Evolutionary conservation across 2,113 vertebrate species (phyloP).

Genomic region (Todiramphus saurophagus): DNA sequence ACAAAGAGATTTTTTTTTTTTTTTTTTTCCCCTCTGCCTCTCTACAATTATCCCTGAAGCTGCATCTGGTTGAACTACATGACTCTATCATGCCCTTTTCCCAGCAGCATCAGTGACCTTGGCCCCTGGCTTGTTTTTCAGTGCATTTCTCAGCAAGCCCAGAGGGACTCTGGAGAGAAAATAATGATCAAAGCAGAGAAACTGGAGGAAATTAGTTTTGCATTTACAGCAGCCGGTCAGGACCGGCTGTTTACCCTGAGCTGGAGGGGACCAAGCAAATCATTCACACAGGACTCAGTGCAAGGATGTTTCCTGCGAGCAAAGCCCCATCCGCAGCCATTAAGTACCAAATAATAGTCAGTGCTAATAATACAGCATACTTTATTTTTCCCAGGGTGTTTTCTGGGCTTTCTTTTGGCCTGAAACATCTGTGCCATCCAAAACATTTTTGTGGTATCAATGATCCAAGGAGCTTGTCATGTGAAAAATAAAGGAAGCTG

Average conservation of each 20-base stretch:
- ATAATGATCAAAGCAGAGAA: not conserved
- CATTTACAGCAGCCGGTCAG: rapidly evolving
- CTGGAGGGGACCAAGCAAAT: not conserved
- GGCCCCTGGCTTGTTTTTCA: not conserved
- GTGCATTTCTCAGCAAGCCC: not conserved
- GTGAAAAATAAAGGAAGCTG: not conserved
- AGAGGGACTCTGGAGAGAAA: not conserved
- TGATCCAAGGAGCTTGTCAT: not conserved
- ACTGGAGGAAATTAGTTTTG: not conserved
- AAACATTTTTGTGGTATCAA: not conserved
- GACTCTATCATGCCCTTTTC: not conserved
- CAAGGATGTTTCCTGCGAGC: not conserved
- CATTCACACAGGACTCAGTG: rapidly evolving
- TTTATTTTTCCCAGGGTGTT: not conserved
- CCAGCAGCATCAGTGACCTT: not conserved
- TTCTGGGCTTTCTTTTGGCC: not conserved
- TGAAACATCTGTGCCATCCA: not conserved
- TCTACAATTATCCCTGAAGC: not conserved
- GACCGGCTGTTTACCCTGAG: not conserved
- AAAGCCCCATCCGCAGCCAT: not conserved
- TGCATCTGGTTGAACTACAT: rapidly evolving
- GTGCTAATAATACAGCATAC: not conserved
- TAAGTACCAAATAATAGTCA: not conserved
- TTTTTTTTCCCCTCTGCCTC: too few species aligned
- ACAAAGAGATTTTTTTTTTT: too few species aligned